Percentiles rank a stretch among this genome's conserved stretches.
phyloP scores from a whole-genome alignment of 2,888 invertebrate species.

The Andrena minutula region DNA sequence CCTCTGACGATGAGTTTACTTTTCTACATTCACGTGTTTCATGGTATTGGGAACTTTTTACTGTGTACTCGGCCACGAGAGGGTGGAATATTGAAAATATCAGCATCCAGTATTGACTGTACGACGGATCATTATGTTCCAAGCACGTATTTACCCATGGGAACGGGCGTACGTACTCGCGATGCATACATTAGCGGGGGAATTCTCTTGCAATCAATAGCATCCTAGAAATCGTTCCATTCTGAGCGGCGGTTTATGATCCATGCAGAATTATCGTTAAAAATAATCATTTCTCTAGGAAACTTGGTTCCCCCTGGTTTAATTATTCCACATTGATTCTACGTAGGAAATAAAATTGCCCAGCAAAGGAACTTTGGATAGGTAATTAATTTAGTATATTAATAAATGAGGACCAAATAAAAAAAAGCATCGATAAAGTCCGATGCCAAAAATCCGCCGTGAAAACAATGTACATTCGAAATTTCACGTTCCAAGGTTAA shows the following conservation, averaged over 20 bases:
- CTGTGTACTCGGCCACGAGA: background rate
- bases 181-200: constrained; percentile 51
- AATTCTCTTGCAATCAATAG: constrained; percentile 46
- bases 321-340: background rate
- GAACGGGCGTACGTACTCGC: constrained; percentile 48
- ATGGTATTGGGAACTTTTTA: constrained; percentile 1
- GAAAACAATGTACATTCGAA: no score
- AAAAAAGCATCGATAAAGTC: no score
- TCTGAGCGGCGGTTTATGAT: constrained; percentile 7
- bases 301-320: background rate
- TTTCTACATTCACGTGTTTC: background rate
- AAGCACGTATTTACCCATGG: constrained; percentile 61
- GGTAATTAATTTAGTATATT: no score
- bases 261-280: constrained; percentile 16
- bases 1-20: background rate
- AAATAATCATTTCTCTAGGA: constrained; percentile 14
- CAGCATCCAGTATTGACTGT: constrained; percentile 52
- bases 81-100: constrained; percentile 47
- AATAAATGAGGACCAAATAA: no score
- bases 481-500: no score
- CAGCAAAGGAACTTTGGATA: no score
- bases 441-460: no score
- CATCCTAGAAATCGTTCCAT: constrained; percentile 41
- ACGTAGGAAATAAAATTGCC: no score
- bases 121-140: constrained; percentile 57